Percentiles rank a stretch among this genome's conserved stretches.
phyloP scores from a whole-genome alignment of 2,888 invertebrate genomes.

The Lampropteryx suffumata region DNA sequence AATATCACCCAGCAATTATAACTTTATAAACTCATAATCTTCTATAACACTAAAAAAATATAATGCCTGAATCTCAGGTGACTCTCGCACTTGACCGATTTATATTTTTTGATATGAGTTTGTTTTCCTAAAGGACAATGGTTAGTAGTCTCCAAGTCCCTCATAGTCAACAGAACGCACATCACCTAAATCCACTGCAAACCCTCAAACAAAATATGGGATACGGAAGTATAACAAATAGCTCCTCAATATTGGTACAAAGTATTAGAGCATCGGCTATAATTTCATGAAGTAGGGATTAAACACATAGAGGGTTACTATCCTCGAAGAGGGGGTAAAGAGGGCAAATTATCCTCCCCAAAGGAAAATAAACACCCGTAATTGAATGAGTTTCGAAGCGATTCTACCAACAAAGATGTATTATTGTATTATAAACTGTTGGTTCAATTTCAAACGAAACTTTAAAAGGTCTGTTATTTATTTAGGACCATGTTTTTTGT shows the following conservation, averaged over 20 bases:
- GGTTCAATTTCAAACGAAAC: slow-evolving; percentile 27
- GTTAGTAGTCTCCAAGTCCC: too few relatives aligned
- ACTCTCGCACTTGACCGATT: too few relatives aligned
- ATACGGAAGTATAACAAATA: slow-evolving; percentile 14
- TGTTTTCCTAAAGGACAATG: too few relatives aligned
- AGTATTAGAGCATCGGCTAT: slow-evolving; percentile 26
- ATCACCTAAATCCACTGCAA: slow-evolving; percentile 7
- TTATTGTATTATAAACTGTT: slow-evolving; percentile 34
- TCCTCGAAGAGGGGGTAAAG: slow-evolving; percentile 10
- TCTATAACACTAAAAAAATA: too few relatives aligned
- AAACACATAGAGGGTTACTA: slow-evolving; percentile 35
- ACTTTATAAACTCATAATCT: too few relatives aligned
- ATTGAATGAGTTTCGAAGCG: slow-evolving; percentile 36
- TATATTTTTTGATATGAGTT: too few relatives aligned
- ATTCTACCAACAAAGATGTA: slow-evolving; percentile 34
- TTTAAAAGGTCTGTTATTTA: slow-evolving; percentile 1
- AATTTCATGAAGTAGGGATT: slow-evolving; percentile 33
- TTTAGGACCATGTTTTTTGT: background rate
- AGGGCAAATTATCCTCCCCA: slow-evolving; percentile 17
- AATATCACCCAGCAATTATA: too few relatives aligned
- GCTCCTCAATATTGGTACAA: slow-evolving; percentile 25
- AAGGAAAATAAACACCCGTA: slow-evolving; percentile 37
- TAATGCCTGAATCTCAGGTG: too few relatives aligned
- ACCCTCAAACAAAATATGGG: slow-evolving; percentile 9
- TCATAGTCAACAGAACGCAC: background rate